These are phyloP conservation scores for Trichogramma pretiosum DNA, from an alignment of 1,140 invertebrate genomes.

Conservation along the genomic window DNA sequence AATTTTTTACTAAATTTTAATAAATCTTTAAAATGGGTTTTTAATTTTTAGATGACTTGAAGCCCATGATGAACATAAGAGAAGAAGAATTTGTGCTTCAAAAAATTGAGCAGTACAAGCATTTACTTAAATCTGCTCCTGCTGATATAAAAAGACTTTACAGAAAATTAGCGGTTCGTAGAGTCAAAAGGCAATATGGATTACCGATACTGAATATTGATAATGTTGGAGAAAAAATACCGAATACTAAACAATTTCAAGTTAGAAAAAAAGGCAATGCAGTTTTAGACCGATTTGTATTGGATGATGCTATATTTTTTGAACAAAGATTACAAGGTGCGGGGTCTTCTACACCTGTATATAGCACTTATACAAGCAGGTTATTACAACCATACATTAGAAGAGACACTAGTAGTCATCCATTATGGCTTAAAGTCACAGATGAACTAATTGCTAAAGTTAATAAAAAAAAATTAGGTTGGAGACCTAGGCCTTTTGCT, in stretches of 20 bases:
- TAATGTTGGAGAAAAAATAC: slow-evolving; percentile 24
- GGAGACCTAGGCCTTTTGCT: slow-evolving; percentile 35
- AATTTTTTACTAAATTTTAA: neutral
- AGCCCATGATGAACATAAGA: slow-evolving; percentile 45
- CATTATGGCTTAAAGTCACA: slow-evolving; percentile 63
- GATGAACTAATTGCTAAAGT: slow-evolving; percentile 57
- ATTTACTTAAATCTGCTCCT: slow-evolving; percentile 34
- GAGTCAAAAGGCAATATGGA: slow-evolving; percentile 51
- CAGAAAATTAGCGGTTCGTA: slow-evolving; percentile 53
- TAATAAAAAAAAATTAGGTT: slow-evolving; percentile 46
- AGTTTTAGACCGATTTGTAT: slow-evolving; percentile 43
- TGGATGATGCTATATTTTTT: slow-evolving; percentile 31
- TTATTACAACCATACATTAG: slow-evolving; percentile 71
- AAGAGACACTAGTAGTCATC: slow-evolving; percentile 53
- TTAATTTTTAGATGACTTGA: slow-evolving; percentile 13
- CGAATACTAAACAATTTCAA: slow-evolving; percentile 14
- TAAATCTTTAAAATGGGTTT: too few relatives aligned
- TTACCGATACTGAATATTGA: slow-evolving; percentile 53
- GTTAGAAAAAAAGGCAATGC: slow-evolving; percentile 23
- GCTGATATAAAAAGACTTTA: slow-evolving; percentile 44
- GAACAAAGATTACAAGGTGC: slow-evolving; percentile 46
- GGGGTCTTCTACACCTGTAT: slow-evolving; percentile 46
- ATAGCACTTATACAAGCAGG: slow-evolving; percentile 56
- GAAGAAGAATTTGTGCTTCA: slow-evolving; percentile 52
- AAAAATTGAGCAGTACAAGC: slow-evolving; percentile 37